Conservation (phyloP, 1,140 invertebrate genomes). For the Sarcophaga peregrina region DNA sequence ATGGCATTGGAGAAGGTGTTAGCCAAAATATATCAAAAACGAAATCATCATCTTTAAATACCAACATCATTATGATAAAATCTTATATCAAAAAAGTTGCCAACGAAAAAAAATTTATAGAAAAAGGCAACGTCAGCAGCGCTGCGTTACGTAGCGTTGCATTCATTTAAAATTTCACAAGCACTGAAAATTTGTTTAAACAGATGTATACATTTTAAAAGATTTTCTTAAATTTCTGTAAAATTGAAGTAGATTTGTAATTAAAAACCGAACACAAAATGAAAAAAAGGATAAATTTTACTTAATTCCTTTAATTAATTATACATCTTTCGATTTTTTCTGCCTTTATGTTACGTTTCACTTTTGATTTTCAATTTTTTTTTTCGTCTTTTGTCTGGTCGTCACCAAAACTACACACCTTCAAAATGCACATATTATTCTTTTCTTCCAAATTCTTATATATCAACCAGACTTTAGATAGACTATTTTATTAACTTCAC, state of each 20-base stretch:
- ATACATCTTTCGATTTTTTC: constrained; percentile 32
- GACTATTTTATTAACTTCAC: constrained; percentile 9
- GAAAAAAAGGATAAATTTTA: not conserved
- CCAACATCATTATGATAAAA: constrained; percentile 36
- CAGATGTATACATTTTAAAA: constrained; percentile 24
- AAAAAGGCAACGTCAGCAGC: constrained; percentile 37
- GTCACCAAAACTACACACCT: constrained; percentile 44
- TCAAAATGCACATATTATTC: constrained; percentile 49
- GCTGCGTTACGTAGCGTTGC: constrained; percentile 31
- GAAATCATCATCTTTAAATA: constrained; percentile 10
- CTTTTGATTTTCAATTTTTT: constrained; percentile 36
- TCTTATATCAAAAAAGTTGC: constrained; percentile 11
- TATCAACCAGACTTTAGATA: not conserved
- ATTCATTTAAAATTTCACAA: constrained; percentile 30
- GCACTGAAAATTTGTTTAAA: not conserved
- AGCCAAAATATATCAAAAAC: not conserved
- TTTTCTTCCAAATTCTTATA: constrained; percentile 45
- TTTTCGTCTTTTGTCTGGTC: constrained; percentile 30
- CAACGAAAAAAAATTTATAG: constrained; percentile 21
- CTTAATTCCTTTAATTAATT: constrained; percentile 28
- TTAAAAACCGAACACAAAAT: not conserved
- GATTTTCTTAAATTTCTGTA: not conserved
- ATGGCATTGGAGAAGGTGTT: constrained; percentile 10
- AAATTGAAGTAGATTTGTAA: not conserved
- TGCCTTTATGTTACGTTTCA: constrained; percentile 44